A percentile compares a stretch with the other conserved stretches of the same genome.
These are phyloP conservation scores for Spodoptera litura DNA, from an alignment of 1,140 invertebrate genomes.

Conservation along the genomic window DNA sequence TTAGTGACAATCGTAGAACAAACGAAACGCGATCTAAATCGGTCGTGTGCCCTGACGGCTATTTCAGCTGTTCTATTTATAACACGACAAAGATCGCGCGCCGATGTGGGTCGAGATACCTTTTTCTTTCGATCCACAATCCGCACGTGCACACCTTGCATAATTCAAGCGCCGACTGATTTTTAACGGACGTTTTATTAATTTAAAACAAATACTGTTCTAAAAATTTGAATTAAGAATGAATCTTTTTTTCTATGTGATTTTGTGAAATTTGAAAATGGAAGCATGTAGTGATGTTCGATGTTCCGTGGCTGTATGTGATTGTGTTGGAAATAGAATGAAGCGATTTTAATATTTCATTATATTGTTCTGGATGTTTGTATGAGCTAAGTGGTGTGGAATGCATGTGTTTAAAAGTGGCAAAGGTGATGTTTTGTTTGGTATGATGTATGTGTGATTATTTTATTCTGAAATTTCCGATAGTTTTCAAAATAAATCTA, in stretches of 20 bases:
- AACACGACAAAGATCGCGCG: constrained; percentile 67
- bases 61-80: constrained; percentile 74
- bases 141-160: constrained; percentile 52
- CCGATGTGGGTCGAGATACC: constrained; percentile 75
- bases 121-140: constrained; percentile 52
- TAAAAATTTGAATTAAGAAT: neutral
- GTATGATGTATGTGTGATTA: constrained; percentile 8
- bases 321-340: constrained; percentile 11
- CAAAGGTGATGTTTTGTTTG: neutral
- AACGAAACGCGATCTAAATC: constrained; percentile 65
- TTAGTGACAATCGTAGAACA: constrained; percentile 62
- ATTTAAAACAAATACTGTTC: constrained; percentile 29
- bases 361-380: too few relatives aligned
- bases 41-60: constrained; percentile 71
- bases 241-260: neutral
- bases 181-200: neutral
- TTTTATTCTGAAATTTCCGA: neutral
- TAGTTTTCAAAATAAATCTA: neutral
- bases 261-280: constrained; percentile 2
- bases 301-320: constrained; percentile 4
- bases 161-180: constrained; percentile 38
- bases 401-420: neutral
- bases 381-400: too few relatives aligned
- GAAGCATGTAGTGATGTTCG: neutral
- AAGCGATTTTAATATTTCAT: too few relatives aligned